Evolutionary conservation across 2,888 invertebrate species (phyloP).

Genomic region (Melanostoma scalare): DNA sequence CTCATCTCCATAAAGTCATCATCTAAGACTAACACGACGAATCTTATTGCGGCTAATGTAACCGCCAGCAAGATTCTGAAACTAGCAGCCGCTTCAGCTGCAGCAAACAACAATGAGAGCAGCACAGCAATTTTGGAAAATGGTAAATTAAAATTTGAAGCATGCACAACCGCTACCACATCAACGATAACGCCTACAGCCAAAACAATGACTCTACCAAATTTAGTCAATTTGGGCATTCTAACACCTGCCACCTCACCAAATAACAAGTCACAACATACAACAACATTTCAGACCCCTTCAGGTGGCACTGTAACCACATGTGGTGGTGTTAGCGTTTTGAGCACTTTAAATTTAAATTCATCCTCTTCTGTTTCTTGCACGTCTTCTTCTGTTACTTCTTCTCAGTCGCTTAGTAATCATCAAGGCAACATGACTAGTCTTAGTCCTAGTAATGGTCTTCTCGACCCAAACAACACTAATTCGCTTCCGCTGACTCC

Average conservation of each 20-base stretch:
- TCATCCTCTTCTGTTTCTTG: conserved; percentile 55
- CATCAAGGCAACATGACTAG: conserved; percentile 70
- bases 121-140: conserved; percentile 69
- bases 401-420: conserved; percentile 70
- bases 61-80: conserved; percentile 81
- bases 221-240: conserved; percentile 82
- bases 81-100: conserved; percentile 77
- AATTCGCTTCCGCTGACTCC: conserved; percentile 80
- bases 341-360: conserved; percentile 65
- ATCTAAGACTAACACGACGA: conserved; percentile 76
- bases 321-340: conserved; percentile 69
- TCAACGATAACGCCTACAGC: conserved; percentile 74
- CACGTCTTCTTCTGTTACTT: conserved; percentile 74
- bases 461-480: conserved; percentile 61
- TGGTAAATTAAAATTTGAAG: conserved; percentile 75
- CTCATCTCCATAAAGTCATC: conserved; percentile 80
- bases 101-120: conserved; percentile 66
- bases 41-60: conserved; percentile 80
- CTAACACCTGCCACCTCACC: conserved; percentile 84
- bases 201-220: conserved; percentile 81
- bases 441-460: conserved; percentile 68
- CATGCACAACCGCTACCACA: conserved; percentile 69
- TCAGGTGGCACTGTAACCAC: conserved; percentile 76
- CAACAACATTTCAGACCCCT: conserved; percentile 75
- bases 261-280: conserved; percentile 81